A percentile compares a stretch with the other conserved stretches of the same genome.
Conservation (phyloP, 2,113 vertebrate genomes). For the Peromyscus maniculatus region DNA sequence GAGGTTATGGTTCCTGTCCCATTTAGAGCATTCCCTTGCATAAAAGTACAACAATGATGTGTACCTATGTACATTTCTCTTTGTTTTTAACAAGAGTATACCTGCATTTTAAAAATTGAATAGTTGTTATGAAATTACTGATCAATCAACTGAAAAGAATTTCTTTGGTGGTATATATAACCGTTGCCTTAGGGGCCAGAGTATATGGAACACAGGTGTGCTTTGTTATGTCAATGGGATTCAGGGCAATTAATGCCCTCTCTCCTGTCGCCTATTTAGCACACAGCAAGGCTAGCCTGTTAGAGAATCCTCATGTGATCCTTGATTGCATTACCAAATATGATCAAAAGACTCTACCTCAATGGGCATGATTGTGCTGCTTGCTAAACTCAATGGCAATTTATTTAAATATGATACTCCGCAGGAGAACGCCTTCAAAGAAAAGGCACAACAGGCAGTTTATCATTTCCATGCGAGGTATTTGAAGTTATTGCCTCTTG, state of each 20-base stretch:
- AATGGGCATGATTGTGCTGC: constrained; percentile 87
- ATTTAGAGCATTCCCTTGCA: not conserved
- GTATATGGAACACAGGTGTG: constrained; percentile 78
- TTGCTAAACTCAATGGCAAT: constrained; percentile 87
- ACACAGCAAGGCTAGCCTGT: constrained; percentile 71
- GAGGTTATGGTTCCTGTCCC: not conserved
- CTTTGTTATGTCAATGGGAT: constrained; percentile 79
- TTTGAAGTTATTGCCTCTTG: constrained; percentile 86
- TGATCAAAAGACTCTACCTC: constrained; percentile 89
- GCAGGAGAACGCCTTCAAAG: constrained; percentile 89
- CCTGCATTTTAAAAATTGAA: not conserved
- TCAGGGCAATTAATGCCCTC: constrained; percentile 83
- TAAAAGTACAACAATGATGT: not conserved
- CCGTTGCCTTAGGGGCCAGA: constrained; percentile 26
- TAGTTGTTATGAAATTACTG: constrained; percentile 51
- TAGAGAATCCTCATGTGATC: constrained; percentile 87
- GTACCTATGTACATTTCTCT: not conserved
- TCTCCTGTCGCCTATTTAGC: constrained; percentile 85
- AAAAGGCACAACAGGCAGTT: constrained; percentile 87
- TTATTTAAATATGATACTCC: constrained; percentile 92
- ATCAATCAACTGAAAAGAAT: constrained; percentile 55
- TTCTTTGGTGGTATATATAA: not conserved
- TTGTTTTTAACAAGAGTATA: constrained; percentile 26
- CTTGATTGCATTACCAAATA: constrained; percentile 88
- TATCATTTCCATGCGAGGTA: constrained; percentile 89